A percentile compares a stretch with the other conserved stretches of the same genome.
These are phyloP conservation scores for Alaudala cheleensis DNA, from an alignment of 2,113 vertebrate genomes.

Conservation along the genomic window DNA sequence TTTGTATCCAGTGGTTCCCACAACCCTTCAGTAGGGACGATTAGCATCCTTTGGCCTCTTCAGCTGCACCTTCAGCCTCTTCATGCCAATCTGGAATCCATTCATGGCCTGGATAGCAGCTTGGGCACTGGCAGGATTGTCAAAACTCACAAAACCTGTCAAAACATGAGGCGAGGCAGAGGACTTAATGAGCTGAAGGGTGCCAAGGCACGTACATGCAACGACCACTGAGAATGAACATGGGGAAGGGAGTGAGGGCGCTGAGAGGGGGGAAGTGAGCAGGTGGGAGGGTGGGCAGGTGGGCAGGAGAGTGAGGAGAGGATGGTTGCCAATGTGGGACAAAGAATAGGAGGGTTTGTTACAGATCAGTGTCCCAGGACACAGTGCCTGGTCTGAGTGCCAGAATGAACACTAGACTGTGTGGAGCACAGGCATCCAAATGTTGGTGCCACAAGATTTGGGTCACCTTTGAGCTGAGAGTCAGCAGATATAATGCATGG, in stretches of 20 bases:
- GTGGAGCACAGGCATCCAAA: background rate
- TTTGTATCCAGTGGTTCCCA: conserved; percentile 70
- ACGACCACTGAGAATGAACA: conserved; percentile 62
- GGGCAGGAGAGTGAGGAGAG: conserved; percentile 28
- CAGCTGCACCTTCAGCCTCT: conserved; percentile 99
- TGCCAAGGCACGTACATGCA: conserved; percentile 38
- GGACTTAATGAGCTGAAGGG: conserved; percentile 67
- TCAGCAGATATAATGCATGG: background rate
- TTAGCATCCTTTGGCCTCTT: conserved; percentile 99
- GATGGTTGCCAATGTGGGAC: conserved; percentile 16
- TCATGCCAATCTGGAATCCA: conserved; percentile 99
- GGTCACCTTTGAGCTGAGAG: background rate
- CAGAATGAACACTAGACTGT: background rate
- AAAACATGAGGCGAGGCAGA: conserved; percentile 79
- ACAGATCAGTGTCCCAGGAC: background rate
- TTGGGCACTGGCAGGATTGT: conserved; percentile 98
- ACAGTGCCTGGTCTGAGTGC: background rate
- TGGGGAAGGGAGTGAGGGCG: background rate
- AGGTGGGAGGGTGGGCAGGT: background rate
- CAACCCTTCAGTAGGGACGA: conserved; percentile 91
- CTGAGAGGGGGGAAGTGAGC: background rate
- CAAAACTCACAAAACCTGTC: conserved; percentile 98
- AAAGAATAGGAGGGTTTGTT: background rate
- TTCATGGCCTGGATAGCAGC: conserved; percentile 99
- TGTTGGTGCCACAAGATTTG: background rate